Evolutionary conservation across 2,113 vertebrate genomes (phyloP).

Genomic region (Australoheros scitulus): DNA sequence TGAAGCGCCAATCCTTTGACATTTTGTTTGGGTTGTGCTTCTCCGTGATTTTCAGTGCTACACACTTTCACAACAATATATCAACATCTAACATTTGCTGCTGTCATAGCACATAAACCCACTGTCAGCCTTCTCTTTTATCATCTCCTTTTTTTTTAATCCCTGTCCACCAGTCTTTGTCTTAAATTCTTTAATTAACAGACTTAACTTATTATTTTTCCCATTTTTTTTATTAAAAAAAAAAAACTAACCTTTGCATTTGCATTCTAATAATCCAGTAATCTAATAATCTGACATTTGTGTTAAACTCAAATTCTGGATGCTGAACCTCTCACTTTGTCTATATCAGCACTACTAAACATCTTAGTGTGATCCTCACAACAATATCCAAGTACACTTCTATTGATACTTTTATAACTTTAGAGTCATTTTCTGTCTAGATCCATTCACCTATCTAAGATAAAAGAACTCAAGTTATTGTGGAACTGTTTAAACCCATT

Average conservation of each 20-base stretch:
- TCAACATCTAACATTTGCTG: constrained; percentile 12
- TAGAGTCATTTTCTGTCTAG: background rate
- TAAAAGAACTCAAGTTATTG: background rate
- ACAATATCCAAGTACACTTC: background rate
- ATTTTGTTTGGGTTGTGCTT: background rate
- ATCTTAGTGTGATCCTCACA: background rate
- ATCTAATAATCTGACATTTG: background rate
- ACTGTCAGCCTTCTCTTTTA: background rate
- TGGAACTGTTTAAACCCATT: background rate
- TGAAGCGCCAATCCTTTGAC: constrained; percentile 13
- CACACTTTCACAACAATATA: constrained; percentile 14
- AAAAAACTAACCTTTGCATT: background rate
- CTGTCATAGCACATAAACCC: background rate
- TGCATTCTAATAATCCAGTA: background rate
- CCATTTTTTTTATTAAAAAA: background rate
- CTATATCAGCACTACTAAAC: background rate
- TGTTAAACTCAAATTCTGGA: background rate
- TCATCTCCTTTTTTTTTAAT: background rate
- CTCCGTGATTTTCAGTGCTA: background rate
- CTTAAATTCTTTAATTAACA: background rate
- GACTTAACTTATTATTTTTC: background rate
- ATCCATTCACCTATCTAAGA: background rate
- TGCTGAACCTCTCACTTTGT: background rate
- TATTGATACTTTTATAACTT: background rate
- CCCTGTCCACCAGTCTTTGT: background rate